Conservation (phyloP, 2,888 invertebrate species). For the Antitype chi region DNA sequence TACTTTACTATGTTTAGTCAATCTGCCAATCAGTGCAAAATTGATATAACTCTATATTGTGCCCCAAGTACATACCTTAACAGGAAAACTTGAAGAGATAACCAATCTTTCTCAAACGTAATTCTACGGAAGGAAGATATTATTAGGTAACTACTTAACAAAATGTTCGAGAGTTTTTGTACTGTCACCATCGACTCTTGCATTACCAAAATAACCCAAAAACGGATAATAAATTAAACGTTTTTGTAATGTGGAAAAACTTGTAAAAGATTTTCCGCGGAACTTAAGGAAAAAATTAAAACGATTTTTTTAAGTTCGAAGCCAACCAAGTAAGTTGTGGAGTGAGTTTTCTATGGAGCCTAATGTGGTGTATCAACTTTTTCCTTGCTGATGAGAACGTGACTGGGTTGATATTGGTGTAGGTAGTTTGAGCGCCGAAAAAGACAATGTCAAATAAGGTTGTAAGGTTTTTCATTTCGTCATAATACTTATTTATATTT, state of each 20-base stretch:
- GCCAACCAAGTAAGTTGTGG: neutral
- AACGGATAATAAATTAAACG: neutral
- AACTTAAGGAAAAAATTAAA: conserved; percentile 14
- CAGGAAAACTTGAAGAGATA: conserved; percentile 4
- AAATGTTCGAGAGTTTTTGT: neutral
- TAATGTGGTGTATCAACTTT: conserved; percentile 6
- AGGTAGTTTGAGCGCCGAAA: too few species aligned
- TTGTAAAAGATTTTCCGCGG: neutral
- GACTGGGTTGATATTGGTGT: neutral
- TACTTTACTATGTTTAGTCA: neutral
- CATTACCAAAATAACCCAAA: neutral
- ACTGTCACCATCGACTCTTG: neutral
- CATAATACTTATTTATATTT: neutral
- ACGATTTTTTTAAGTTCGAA: conserved; percentile 10
- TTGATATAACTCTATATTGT: neutral
- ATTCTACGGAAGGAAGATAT: neutral
- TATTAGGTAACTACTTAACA: neutral
- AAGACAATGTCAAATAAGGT: neutral
- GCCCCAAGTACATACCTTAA: neutral
- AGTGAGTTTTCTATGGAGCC: neutral
- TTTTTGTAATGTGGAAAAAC: neutral
- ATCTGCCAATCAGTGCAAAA: neutral
- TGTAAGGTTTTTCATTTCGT: neutral
- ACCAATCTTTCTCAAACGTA: neutral
- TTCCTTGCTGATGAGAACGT: neutral